Conservation (phyloP, 2,888 invertebrate species). For the Ceramica pisi region DNA sequence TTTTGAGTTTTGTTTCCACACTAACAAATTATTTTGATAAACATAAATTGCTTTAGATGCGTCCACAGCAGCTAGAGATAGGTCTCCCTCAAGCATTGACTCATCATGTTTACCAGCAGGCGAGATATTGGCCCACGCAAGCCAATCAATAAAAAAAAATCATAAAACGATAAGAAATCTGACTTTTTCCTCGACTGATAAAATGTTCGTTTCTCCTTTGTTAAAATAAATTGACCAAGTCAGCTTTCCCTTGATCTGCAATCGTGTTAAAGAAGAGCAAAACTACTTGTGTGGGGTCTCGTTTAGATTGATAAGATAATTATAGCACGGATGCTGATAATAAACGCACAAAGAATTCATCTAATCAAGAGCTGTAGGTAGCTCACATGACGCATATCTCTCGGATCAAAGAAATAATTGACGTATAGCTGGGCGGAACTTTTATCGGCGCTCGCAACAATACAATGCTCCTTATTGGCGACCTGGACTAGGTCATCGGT, state of each 20-base stretch:
- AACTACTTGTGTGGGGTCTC: constrained; percentile 7
- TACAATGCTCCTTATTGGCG: constrained; percentile 64
- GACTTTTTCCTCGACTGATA: not conserved
- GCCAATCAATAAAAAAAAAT: not conserved
- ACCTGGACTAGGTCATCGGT: constrained; percentile 74
- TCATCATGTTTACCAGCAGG: not conserved
- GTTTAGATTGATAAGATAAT: not conserved
- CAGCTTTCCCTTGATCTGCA: not conserved
- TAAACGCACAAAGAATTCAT: constrained; percentile 14
- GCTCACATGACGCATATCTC: constrained; percentile 26
- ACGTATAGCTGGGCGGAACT: constrained; percentile 24
- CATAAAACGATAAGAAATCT: not conserved
- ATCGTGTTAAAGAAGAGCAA: not conserved
- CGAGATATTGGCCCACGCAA: too few species aligned
- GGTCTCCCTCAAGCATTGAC: not conserved
- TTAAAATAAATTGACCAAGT: not conserved
- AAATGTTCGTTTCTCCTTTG: not conserved
- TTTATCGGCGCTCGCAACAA: constrained; percentile 41
- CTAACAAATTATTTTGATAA: not conserved
- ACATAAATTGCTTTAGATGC: not conserved
- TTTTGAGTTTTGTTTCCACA: not conserved
- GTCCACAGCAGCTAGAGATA: not conserved
- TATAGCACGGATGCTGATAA: constrained; percentile 11
- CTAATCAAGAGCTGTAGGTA: not conserved
- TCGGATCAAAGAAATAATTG: constrained; percentile 51